phyloP scores from a whole-genome alignment of 2,888 invertebrate species.

The Stenurella melanura region DNA sequence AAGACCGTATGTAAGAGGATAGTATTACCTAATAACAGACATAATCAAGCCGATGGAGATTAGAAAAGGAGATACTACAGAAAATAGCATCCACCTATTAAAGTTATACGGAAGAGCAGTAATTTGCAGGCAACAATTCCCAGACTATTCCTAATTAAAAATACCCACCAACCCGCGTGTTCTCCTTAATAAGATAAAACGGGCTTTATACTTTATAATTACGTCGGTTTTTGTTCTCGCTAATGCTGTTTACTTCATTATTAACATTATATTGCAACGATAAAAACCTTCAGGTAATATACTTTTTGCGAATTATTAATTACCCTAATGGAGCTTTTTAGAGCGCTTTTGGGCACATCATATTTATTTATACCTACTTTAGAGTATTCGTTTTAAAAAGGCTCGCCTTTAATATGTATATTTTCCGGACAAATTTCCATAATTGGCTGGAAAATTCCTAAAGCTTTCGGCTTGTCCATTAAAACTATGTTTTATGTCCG shows the following conservation, averaged over 20 bases:
- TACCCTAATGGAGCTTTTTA: slow-evolving; percentile 15
- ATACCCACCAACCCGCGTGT: slow-evolving; percentile 5
- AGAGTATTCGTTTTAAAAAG: neutral
- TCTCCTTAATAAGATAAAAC: slow-evolving; percentile 5
- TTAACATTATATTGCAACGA: neutral
- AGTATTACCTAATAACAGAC: neutral
- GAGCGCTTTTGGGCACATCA: neutral
- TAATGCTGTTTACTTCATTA: slow-evolving; percentile 12
- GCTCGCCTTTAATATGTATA: neutral
- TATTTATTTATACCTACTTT: neutral
- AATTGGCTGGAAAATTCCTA: neutral
- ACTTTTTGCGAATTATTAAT: slow-evolving; percentile 19
- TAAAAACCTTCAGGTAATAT: slow-evolving; percentile 14
- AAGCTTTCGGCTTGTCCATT: neutral
- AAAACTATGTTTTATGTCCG: neutral
- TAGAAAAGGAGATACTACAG: neutral
- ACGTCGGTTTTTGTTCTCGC: slow-evolving; percentile 11
- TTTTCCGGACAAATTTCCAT: slow-evolving; percentile 4
- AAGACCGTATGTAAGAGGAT: too few species aligned
- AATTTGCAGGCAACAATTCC: neutral
- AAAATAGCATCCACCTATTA: slow-evolving; percentile 4
- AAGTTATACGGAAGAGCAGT: neutral
- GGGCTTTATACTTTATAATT: slow-evolving; percentile 21
- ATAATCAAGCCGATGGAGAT: neutral
- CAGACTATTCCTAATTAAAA: neutral